Conservation (phyloP, 2,113 vertebrate genomes). For the Xenotilapia caudafasciata region DNA sequence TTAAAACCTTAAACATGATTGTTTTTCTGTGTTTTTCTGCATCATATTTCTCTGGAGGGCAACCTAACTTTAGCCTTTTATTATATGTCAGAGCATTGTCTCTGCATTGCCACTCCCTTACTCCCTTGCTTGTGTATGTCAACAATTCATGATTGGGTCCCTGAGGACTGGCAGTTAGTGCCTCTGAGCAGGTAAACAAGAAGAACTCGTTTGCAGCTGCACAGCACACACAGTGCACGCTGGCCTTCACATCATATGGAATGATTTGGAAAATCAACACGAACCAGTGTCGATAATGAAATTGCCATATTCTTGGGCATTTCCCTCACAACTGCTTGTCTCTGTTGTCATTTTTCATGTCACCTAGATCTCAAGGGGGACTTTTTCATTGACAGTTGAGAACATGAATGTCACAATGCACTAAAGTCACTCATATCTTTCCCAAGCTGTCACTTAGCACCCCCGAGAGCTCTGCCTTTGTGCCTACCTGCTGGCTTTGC, state of each 20-base stretch:
- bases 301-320: neutral
- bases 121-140: neutral
- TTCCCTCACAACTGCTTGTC: neutral
- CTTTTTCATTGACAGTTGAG: conserved; percentile 22
- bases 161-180: conserved; percentile 10
- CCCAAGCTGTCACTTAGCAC: conserved; percentile 42
- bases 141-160: conserved; percentile 36
- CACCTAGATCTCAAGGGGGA: conserved; percentile 11
- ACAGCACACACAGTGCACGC: neutral
- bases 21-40: neutral
- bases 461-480: conserved; percentile 18
- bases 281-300: neutral
- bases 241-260: neutral
- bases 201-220: neutral
- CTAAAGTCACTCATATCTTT: conserved; percentile 47
- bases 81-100: conserved; percentile 25
- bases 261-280: neutral
- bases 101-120: neutral
- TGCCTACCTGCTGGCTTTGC: conserved; percentile 32
- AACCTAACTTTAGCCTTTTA: conserved; percentile 34
- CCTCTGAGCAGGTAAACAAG: conserved; percentile 35
- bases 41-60: conserved; percentile 13
- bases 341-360: conserved; percentile 1
- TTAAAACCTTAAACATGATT: neutral
- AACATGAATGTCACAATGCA: conserved; percentile 33